A percentile compares a stretch with the other conserved stretches of the same genome.
phyloP scores from a whole-genome alignment of 2,113 vertebrate species.

The Felis chaus region DNA sequence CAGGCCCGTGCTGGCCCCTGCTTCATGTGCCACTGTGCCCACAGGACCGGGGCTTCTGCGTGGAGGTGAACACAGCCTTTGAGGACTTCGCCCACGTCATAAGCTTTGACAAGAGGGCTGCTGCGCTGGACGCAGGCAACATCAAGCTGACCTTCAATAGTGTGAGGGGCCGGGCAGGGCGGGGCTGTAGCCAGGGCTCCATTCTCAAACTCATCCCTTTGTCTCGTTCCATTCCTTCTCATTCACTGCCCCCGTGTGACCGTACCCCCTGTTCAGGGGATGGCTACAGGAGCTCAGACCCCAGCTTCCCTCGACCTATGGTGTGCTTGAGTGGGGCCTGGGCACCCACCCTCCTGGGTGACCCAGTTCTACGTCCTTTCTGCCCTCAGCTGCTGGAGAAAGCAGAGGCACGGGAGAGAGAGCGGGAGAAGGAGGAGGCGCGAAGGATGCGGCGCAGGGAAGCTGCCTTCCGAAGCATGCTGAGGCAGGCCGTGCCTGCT shows the following conservation, averaged over 20 bases:
- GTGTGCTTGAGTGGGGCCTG: background rate
- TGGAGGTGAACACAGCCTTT: conserved; percentile 86
- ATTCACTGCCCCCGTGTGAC: background rate
- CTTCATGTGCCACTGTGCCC: conserved; percentile 58
- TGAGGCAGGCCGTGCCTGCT: conserved; percentile 84
- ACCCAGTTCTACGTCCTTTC: background rate
- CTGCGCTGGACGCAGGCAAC: conserved; percentile 86
- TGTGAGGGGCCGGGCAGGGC: conserved; percentile 73
- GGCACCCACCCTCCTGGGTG: background rate
- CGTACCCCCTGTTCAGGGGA: background rate
- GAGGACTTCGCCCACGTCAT: conserved; percentile 87
- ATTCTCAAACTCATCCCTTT: background rate
- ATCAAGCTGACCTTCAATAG: conserved; percentile 88
- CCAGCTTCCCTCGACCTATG: background rate
- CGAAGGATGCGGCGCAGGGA: conserved; percentile 84
- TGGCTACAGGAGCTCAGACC: background rate
- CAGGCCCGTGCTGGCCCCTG: background rate
- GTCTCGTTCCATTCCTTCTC: background rate
- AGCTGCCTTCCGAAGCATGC: conserved; percentile 86
- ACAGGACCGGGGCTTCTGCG: conserved; percentile 85
- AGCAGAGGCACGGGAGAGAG: conserved; percentile 84
- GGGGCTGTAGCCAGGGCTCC: background rate
- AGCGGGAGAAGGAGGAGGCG: conserved; percentile 85
- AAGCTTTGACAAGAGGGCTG: conserved; percentile 87
- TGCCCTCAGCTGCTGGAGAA: conserved; percentile 83